Conservation (phyloP, 35 echinoderm and acorn worm genomes). For the Patiria miniata region DNA sequence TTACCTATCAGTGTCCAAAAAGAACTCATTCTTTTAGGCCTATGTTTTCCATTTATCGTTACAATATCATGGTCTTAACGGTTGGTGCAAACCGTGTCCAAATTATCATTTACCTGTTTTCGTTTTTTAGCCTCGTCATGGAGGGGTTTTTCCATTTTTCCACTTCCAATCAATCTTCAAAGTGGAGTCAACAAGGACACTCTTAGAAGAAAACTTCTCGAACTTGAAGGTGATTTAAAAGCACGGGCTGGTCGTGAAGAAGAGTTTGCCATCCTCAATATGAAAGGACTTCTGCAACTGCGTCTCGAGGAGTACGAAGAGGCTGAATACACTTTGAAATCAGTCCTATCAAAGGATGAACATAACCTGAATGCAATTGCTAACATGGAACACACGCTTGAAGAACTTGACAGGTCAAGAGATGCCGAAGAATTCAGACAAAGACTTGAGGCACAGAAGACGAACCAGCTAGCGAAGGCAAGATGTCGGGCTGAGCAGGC, state of each 20-base stretch:
- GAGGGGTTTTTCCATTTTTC: too few species aligned
- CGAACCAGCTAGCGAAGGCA: background rate
- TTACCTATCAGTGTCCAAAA: too few species aligned
- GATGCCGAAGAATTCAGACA: too few species aligned
- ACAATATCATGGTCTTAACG: too few species aligned
- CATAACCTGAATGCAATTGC: background rate
- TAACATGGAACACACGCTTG: background rate
- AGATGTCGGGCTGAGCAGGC: constrained; percentile 9
- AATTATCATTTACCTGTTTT: too few species aligned
- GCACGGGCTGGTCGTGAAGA: background rate
- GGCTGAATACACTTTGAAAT: background rate
- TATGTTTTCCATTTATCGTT: too few species aligned
- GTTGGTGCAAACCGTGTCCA: too few species aligned
- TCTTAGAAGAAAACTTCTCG: background rate
- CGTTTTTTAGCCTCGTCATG: too few species aligned
- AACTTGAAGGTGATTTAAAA: background rate
- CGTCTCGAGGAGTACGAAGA: background rate
- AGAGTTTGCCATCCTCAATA: background rate
- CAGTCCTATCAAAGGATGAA: background rate
- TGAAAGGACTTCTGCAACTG: background rate
- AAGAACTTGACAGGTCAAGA: background rate
- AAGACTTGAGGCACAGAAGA: too few species aligned
- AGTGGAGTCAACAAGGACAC: background rate
- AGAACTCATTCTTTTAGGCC: too few species aligned
- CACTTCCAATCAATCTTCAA: too few species aligned